A percentile compares a stretch with the other conserved stretches of the same genome.
phyloP scores from a whole-genome alignment of 2,797 vertebrate genomes.

The Ctenochaetus hawaiiensis region DNA sequence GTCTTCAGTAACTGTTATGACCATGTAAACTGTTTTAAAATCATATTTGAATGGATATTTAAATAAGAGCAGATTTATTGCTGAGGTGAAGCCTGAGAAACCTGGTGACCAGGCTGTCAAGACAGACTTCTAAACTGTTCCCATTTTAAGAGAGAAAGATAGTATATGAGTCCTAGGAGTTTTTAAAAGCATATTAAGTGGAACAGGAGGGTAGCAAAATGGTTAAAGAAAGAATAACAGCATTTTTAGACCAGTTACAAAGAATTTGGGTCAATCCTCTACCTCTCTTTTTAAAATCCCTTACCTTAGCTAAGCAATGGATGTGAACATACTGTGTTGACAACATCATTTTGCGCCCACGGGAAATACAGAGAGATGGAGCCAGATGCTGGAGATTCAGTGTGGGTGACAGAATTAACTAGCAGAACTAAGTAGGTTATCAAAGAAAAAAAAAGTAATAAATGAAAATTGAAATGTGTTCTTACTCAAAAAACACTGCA shows the following conservation, averaged over 20 bases:
- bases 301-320: constrained; percentile 29
- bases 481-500: not conserved
- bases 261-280: constrained; percentile 59
- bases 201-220: constrained; percentile 27
- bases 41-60: constrained; percentile 7
- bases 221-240: constrained; percentile 21
- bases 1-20: not conserved
- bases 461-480: not conserved
- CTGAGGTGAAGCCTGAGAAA: constrained; percentile 13
- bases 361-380: constrained; percentile 22
- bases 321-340: constrained; percentile 42
- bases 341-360: constrained; percentile 27
- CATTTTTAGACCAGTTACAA: constrained; percentile 28
- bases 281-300: constrained; percentile 24
- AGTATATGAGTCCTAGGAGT: not conserved
- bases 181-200: constrained; percentile 9
- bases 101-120: not conserved
- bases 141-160: not conserved
- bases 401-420: constrained; percentile 32
- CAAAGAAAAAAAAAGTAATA: not conserved
- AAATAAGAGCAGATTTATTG: constrained; percentile 2
- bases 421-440: constrained; percentile 26
- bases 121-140: not conserved
- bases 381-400: constrained; percentile 51
- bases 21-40: not conserved